These are phyloP conservation scores for Drosophila saltans DNA, from an alignment of 1,140 invertebrate genomes.

Conservation along the genomic window DNA sequence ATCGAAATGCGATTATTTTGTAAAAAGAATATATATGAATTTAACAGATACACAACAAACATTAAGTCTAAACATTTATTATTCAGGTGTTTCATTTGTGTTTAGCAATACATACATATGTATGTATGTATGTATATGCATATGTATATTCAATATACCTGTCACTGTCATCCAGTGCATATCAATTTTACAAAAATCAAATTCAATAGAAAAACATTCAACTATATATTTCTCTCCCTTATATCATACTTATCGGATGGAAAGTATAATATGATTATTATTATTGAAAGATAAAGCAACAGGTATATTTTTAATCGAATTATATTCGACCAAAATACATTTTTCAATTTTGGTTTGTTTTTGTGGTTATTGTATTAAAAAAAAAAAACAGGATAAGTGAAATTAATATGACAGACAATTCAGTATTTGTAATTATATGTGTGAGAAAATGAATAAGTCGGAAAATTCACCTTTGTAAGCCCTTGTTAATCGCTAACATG, in stretches of 20 bases:
- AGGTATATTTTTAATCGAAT: background rate
- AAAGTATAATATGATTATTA: background rate
- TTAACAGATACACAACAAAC: conserved; percentile 56
- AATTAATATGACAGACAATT: conserved; percentile 25
- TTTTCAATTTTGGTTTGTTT: conserved; percentile 9
- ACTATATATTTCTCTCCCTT: too few species aligned
- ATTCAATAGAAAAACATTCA: too few species aligned
- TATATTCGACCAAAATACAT: background rate
- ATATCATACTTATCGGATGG: background rate
- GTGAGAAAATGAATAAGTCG: conserved; percentile 67
- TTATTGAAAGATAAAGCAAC: background rate
- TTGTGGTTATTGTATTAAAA: conserved; percentile 10
- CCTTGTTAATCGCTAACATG: conserved; percentile 94
- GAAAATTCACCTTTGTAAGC: conserved; percentile 90
- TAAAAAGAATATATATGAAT: conserved; percentile 17
- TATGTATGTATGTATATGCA: too few species aligned
- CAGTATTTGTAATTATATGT: conserved; percentile 29
- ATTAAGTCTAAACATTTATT: conserved; percentile 58
- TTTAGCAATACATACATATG: background rate
- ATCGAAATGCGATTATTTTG: conserved; percentile 11
- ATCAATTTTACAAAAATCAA: background rate
- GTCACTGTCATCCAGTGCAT: background rate
- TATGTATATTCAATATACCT: background rate
- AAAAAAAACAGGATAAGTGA: conserved; percentile 12
- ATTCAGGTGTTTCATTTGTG: conserved; percentile 10